These are phyloP conservation scores for Onychostruthus taczanowskii DNA, from an alignment of 2,113 vertebrate species.

Conservation along the genomic window DNA sequence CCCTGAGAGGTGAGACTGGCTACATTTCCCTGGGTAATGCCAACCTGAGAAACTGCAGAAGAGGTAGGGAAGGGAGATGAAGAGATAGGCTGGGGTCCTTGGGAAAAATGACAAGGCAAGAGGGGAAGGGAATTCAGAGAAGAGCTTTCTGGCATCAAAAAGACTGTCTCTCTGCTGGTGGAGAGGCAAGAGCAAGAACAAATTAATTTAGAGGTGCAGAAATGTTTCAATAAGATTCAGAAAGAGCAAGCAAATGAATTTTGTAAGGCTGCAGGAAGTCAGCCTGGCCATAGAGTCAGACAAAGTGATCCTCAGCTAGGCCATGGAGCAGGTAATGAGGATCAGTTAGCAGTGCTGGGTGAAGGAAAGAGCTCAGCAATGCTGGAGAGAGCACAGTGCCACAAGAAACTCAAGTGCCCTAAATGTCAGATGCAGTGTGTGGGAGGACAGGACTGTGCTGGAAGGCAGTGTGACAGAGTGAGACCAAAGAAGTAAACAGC, in stretches of 20 bases:
- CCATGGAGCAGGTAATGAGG: neutral
- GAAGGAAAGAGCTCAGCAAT: neutral
- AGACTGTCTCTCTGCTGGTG: neutral
- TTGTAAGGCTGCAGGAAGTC: neutral
- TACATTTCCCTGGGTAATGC: neutral
- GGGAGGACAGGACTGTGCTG: neutral
- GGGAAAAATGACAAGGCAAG: neutral
- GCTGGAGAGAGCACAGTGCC: neutral
- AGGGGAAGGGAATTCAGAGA: neutral
- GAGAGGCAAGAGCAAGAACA: neutral
- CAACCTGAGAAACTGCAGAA: neutral
- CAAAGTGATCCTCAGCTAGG: neutral
- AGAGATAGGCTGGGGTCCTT: neutral
- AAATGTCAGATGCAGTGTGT: neutral
- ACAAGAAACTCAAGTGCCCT: neutral
- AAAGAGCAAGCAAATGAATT: neutral
- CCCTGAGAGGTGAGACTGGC: neutral
- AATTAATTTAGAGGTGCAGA: neutral
- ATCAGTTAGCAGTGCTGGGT: neutral
- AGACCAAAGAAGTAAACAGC: neutral
- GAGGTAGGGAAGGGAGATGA: neutral
- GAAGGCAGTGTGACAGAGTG: neutral
- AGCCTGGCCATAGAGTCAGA: neutral
- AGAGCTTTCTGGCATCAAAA: neutral
- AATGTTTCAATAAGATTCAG: neutral